Percentiles rank a stretch among this genome's conserved stretches.
Evolutionary conservation across 2,113 vertebrate species (phyloP).

Genomic region (Tupaia chinensis): DNA sequence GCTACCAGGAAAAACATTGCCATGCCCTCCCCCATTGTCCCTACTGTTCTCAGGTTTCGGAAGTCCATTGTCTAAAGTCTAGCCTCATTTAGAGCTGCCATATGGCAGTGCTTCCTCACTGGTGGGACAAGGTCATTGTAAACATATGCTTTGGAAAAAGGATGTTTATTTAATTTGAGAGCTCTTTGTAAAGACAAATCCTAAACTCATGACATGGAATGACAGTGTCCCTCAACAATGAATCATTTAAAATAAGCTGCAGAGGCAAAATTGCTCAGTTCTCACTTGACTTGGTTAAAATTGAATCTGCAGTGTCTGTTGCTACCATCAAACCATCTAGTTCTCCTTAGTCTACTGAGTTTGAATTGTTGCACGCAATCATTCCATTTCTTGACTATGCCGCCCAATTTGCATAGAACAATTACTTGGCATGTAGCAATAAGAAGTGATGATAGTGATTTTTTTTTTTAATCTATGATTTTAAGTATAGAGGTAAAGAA

Average conservation of each 20-base stretch:
- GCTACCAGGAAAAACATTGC: neutral
- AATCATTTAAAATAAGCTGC: constrained; percentile 19
- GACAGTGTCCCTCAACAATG: neutral
- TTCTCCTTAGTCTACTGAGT: neutral
- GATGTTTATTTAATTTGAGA: constrained; percentile 53
- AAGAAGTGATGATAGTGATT: constrained; percentile 54
- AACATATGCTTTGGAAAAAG: constrained; percentile 58
- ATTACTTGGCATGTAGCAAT: neutral
- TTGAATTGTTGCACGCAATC: constrained; percentile 6
- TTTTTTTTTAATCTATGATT: neutral
- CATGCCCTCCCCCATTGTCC: too few relatives aligned
- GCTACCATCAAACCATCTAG: neutral
- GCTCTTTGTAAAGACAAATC: constrained; percentile 17
- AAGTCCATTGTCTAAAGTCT: neutral
- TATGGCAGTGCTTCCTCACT: constrained; percentile 48
- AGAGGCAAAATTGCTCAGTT: neutral
- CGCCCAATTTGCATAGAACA: constrained; percentile 58
- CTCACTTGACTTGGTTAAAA: neutral
- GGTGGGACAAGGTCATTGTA: constrained; percentile 51
- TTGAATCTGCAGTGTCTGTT: neutral
- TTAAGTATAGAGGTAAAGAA: neutral
- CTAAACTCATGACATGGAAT: neutral
- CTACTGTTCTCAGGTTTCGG: neutral
- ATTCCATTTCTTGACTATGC: constrained; percentile 34
- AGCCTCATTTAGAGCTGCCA: constrained; percentile 5